These are phyloP conservation scores for Phalloptychus januarius DNA, from an alignment of 2,797 vertebrate genomes.

Conservation along the genomic window DNA sequence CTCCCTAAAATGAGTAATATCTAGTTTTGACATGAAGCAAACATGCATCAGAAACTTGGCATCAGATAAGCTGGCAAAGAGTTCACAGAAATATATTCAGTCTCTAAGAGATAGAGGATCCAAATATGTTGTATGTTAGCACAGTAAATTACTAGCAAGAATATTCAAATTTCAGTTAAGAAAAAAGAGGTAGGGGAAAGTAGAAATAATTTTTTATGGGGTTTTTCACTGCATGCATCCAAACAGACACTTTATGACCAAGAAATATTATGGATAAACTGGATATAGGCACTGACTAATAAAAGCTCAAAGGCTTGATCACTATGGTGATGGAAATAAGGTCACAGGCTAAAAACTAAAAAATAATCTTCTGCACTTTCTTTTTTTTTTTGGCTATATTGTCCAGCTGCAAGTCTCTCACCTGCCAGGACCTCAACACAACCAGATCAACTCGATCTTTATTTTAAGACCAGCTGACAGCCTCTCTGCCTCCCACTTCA, in stretches of 20 bases:
- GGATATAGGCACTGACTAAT: too few relatives aligned
- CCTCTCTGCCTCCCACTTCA: background rate
- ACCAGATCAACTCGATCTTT: background rate
- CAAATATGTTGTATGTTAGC: background rate
- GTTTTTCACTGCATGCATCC: background rate
- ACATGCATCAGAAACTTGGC: background rate
- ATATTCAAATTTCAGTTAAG: background rate
- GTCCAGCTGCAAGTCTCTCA: background rate
- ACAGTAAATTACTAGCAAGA: background rate
- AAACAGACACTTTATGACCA: background rate
- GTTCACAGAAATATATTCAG: slow-evolving; percentile 11
- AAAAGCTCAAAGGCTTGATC: background rate
- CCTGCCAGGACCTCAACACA: background rate
- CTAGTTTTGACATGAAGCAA: background rate
- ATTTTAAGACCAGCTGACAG: background rate
- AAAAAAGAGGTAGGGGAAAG: background rate
- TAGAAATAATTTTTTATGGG: background rate
- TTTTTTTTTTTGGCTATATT: background rate
- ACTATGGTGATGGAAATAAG: background rate
- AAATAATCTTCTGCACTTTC: background rate
- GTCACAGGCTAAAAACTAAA: background rate
- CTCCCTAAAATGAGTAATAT: background rate
- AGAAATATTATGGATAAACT: background rate
- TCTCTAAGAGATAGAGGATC: background rate
- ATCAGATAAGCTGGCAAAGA: background rate